Evolutionary conservation across 1,140 invertebrate species (phyloP), one percentile per base, ranked within the genome.

Genomic region (Chironomus tepperi): DNA sequence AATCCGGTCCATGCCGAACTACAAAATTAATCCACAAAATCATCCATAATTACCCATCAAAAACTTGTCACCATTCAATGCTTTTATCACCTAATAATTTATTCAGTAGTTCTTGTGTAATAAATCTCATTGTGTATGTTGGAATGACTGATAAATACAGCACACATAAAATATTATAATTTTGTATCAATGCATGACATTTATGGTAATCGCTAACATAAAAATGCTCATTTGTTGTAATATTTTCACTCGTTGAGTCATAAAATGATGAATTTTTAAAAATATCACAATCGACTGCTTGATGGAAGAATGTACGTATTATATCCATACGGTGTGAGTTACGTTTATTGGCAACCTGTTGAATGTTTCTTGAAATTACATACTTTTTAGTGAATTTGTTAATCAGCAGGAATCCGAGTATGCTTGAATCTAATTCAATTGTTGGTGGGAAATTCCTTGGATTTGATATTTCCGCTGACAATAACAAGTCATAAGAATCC

Each of bases 121-220:
- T 18, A 21, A 70, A 70, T 10, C 86, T 85, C 86, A 90, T 90
- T 16, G 89, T 88, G 77, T 88, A 86, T 73, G 86, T 88, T 67
- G 89, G 89, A 6, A 91, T 84, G 9, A 85, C 82, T 12, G 89
- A 87, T 16, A 86, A 84, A 79, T 90, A 92, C 0, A 93, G 79
- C 7, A 88, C 86, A 77, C 89, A 91, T 74, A 91, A 85, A 76
- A 92, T 83, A 75, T 89, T 84, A 78, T 88, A 83, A 15, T 83
- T 84, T 79, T 86, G 12, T 8, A 21, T 86, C 9, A 89, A 79
- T 12, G 88, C 90, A 78, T 93, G 91, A 79, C 92, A 93, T 83
- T 95, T 95, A 80, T 94, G 90, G 80, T 92, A 92, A 80, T 93
- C 91, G 0, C 91, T 92, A 79, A 90, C 89, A 87, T 91, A 90